Percentiles rank a stretch among this genome's conserved stretches.
These are phyloP conservation scores for Hippoglossus hippoglossus DNA, from an alignment of 2,797 vertebrate genomes.

Conservation along the genomic window DNA sequence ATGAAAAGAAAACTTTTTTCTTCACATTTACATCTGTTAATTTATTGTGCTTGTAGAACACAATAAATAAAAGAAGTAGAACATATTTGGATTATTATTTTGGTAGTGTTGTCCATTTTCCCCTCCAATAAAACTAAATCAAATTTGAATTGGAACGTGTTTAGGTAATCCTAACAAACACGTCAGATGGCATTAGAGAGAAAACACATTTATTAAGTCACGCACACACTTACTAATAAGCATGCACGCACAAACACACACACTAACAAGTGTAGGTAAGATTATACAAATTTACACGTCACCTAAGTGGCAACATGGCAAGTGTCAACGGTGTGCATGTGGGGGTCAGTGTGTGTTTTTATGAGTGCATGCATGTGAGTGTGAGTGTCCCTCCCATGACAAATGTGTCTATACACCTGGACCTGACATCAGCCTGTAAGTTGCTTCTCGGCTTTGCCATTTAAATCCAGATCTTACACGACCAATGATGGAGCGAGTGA, in stretches of 20 bases:
- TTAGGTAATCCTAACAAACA: constrained; percentile 19
- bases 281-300: neutral
- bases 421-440: constrained; percentile 13
- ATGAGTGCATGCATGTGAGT: neutral
- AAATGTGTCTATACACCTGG: constrained; percentile 21
- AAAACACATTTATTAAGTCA: neutral
- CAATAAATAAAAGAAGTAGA: too few relatives aligned
- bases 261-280: neutral
- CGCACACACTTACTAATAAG: neutral
- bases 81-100: too few relatives aligned
- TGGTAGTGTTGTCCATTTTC: too few relatives aligned
- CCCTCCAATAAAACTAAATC: too few relatives aligned
- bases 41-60: too few relatives aligned
- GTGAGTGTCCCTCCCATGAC: constrained; percentile 6
- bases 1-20: too few relatives aligned
- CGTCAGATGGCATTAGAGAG: constrained; percentile 9
- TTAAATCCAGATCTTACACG: neutral
- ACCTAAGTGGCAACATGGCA: neutral
- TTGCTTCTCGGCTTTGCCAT: constrained; percentile 2
- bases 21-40: too few relatives aligned
- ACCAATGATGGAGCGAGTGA: neutral
- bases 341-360: neutral
- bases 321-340: neutral
- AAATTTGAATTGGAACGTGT: neutral
- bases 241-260: neutral